Evolutionary conservation across 1,140 invertebrate species (phyloP).

Genomic region (Melitaea cinxia): DNA sequence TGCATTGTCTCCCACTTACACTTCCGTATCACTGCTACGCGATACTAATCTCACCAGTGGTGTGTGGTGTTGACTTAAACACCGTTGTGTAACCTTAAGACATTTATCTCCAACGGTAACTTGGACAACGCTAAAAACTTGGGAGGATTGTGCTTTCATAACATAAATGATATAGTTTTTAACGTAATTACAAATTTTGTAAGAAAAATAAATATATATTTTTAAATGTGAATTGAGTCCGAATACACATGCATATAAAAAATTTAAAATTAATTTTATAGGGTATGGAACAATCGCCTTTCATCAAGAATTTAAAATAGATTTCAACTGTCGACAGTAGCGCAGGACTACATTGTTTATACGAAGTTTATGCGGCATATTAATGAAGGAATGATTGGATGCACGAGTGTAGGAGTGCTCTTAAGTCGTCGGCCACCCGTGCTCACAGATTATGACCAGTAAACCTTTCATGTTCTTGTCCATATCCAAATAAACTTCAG

Average conservation of each 20-base stretch:
- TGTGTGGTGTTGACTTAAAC: constrained; percentile 17
- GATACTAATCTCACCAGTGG: constrained; percentile 22
- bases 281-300: neutral
- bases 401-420: constrained; percentile 53
- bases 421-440: constrained; percentile 53
- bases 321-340: constrained; percentile 3
- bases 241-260: no score
- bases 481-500: constrained; percentile 37
- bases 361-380: constrained; percentile 35
- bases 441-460: constrained; percentile 37
- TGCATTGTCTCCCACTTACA: constrained; percentile 56
- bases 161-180: no score
- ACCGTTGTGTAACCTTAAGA: neutral
- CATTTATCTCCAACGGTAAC: constrained; percentile 1
- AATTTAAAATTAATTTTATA: no score
- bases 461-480: constrained; percentile 43
- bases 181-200: no score
- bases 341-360: constrained; percentile 9
- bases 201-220: no score
- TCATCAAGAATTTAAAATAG: neutral
- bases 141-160: neutral
- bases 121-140: neutral
- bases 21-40: constrained; percentile 50
- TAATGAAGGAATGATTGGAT: constrained; percentile 54
- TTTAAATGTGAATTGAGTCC: no score